Base-by-base conservation (phyloP, 1,140 invertebrate species). In the Zaprionus gabonicus region DNA sequence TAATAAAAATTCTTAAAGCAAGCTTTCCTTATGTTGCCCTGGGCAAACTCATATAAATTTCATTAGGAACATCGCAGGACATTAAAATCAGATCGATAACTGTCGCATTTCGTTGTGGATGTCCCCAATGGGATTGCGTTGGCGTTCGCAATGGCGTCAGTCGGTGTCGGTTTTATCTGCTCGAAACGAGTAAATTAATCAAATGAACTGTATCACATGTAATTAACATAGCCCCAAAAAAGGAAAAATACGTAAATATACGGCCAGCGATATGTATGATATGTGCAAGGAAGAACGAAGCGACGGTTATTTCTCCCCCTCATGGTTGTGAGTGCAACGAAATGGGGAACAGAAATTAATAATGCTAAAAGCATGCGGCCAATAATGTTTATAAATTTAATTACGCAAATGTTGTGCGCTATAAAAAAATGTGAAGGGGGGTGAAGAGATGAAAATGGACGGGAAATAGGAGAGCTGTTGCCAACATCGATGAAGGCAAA, bases 371-470 rank as follows among this genome's bases (percentile, higher is more conserved):
- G 84, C 84, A 84, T 84, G 84, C 78, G 68, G 78, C 74, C 84
- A 87, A 87, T 87, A 88, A 88, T 81, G 78, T 88, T 88, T 87
- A 88, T 84, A 87, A 88, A 87, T 87, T 84, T 87, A 87, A 88
- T 87, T 87, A 87, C 88, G 84, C 88, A 87, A 87, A 87, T 87
- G 84, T 67, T 81, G 51, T 81, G 68, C 78, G 71, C 53, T 51
- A 76, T 81, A 88, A 83, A 83, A 83, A 86, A 78, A 25, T 46
- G 34, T 38, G 25, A 41, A 59, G 55, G n/a, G 41, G 20, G 20
- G 10, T 1, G 2, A 28, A 23, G 13, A 59, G 31, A 34, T 34
- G 31, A 3, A 34, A 34, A 34, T 10, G 31, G 31, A 10, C 9
- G 31, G 3, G 20, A 9, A 56, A 62, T 31, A 57, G 3, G 3